Evolutionary conservation across 2,113 vertebrate species (phyloP).

Genomic region (Pelobates fuscus): DNA sequence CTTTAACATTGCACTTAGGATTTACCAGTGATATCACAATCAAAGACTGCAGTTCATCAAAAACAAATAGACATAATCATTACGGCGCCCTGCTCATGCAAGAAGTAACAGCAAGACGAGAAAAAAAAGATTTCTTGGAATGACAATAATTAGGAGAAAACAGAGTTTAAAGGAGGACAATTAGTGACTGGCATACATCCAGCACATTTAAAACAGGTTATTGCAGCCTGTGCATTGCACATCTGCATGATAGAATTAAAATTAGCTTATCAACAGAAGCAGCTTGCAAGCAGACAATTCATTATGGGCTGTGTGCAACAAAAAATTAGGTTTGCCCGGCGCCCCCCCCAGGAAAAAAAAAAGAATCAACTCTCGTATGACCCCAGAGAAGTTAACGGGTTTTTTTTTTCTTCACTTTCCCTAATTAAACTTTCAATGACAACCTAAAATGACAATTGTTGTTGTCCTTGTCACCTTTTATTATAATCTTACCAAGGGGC

Average conservation of each 20-base stretch:
- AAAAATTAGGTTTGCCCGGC: conserved; percentile 40
- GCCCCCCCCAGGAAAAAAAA: not conserved
- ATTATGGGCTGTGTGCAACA: conserved; percentile 51
- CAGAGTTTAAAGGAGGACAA: conserved; percentile 56
- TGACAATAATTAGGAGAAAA: conserved; percentile 66
- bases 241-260: conserved; percentile 60
- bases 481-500: conserved; percentile 5
- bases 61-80: conserved; percentile 47
- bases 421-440: not conserved
- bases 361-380: not conserved
- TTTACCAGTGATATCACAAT: conserved; percentile 50
- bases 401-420: not conserved
- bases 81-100: conserved; percentile 54
- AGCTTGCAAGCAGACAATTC: conserved; percentile 58
- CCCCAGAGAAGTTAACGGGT: conserved; percentile 7
- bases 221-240: conserved; percentile 56
- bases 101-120: conserved; percentile 44
- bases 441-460: not conserved
- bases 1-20: not conserved
- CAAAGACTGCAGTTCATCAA: conserved; percentile 47
- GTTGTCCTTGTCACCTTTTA: conserved; percentile 18
- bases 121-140: conserved; percentile 57
- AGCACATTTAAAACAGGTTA: conserved; percentile 58
- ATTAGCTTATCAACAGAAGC: conserved; percentile 65
- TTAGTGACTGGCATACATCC: conserved; percentile 61